Evolutionary conservation across 2,113 vertebrate species (phyloP).

Genomic region (Caretta caretta): DNA sequence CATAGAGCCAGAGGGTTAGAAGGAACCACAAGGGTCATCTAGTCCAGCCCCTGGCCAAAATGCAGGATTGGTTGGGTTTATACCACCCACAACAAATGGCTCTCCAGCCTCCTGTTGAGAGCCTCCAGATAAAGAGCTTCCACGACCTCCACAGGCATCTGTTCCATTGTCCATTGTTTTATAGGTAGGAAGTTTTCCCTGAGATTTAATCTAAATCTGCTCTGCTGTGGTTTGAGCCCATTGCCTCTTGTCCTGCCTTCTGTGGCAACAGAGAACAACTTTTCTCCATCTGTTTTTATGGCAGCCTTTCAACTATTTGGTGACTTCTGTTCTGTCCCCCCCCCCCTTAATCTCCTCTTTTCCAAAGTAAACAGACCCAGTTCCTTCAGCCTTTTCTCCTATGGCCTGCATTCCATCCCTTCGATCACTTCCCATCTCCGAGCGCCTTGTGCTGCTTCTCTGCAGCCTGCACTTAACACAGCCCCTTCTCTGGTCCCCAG

Average conservation of each 20-base stretch:
- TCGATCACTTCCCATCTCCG: neutral
- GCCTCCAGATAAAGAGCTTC: neutral
- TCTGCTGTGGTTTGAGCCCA: neutral
- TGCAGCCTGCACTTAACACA: neutral
- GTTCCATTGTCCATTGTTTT: neutral
- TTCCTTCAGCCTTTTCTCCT: neutral
- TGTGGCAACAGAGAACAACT: neutral
- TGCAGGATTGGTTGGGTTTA: neutral
- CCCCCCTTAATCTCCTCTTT: neutral
- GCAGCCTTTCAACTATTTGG: neutral
- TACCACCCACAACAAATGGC: neutral
- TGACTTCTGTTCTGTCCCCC: too few relatives aligned
- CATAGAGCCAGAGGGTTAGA: neutral
- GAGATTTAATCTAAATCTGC: neutral
- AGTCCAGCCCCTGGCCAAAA: neutral
- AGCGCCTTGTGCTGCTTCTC: neutral
- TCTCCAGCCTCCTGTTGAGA: neutral
- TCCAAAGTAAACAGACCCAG: neutral
- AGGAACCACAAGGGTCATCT: neutral
- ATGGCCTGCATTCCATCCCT: neutral
- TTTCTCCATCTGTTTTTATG: neutral
- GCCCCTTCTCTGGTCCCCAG: neutral
- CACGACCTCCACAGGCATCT: neutral
- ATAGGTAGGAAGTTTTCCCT: neutral
- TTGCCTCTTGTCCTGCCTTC: neutral